phyloP scores from a whole-genome alignment of 2,888 invertebrate species.

The Heteropelma amictum region DNA sequence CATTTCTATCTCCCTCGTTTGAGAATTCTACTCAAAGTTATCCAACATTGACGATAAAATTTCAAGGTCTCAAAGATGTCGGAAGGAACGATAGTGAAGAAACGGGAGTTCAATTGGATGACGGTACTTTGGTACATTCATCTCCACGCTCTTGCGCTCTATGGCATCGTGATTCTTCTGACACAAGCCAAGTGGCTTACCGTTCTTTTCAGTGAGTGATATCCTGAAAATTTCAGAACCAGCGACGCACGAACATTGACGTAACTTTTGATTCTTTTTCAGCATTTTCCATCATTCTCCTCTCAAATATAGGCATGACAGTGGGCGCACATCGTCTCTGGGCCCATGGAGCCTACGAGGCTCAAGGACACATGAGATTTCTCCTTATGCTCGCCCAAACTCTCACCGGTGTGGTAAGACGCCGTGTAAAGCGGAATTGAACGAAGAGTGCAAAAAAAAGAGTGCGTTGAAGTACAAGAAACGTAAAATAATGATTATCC shows the following conservation, averaged over 20 bases:
- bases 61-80: constrained; percentile 49
- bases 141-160: constrained; percentile 84
- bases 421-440: neutral
- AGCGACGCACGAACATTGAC: neutral
- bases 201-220: constrained; percentile 82
- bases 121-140: constrained; percentile 87
- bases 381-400: constrained; percentile 91
- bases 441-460: no score
- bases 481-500: neutral
- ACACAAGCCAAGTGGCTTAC: constrained; percentile 83
- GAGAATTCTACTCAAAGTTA: neutral
- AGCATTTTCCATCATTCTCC: constrained; percentile 83
- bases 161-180: constrained; percentile 82
- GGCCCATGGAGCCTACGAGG: constrained; percentile 93
- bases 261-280: constrained; percentile 64
- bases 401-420: constrained; percentile 90
- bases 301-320: constrained; percentile 89
- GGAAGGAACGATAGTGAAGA: constrained; percentile 60
- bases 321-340: constrained; percentile 96
- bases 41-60: no score
- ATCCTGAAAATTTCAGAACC: neutral
- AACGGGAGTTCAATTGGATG: constrained; percentile 86
- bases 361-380: constrained; percentile 84
- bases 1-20: neutral
- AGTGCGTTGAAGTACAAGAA: neutral